Percentiles rank a stretch among this genome's conserved stretches.
Conservation (phyloP, 2,888 invertebrate species). For the Drosophila meridiana region DNA sequence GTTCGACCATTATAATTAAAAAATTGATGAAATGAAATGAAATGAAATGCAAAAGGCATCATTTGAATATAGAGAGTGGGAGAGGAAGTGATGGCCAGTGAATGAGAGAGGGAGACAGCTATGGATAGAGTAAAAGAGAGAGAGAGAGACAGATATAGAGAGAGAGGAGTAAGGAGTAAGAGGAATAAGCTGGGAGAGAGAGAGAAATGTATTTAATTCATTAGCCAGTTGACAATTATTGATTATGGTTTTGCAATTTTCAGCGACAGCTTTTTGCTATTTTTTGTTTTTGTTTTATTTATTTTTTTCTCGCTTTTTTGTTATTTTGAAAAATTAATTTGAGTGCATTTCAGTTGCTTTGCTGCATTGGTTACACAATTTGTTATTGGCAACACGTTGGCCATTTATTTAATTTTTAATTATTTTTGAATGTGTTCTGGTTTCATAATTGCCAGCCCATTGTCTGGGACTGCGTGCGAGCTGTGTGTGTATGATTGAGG, state of each 20-base stretch:
- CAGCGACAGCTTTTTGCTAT: constrained; percentile 24
- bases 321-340: constrained; percentile 48
- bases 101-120: not conserved
- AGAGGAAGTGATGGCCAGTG: not conserved
- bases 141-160: not conserved
- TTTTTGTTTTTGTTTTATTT: not conserved
- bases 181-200: not conserved
- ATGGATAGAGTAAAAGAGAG: not conserved
- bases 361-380: constrained; percentile 63
- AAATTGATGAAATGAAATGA: constrained; percentile 51
- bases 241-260: constrained; percentile 66
- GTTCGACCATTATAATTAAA: constrained; percentile 54
- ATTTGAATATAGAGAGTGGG: constrained; percentile 1
- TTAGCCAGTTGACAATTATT: constrained; percentile 82
- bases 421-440: constrained; percentile 71
- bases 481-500: constrained; percentile 31
- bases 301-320: not conserved
- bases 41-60: constrained; percentile 9
- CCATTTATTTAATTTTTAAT: constrained; percentile 71
- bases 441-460: constrained; percentile 61
- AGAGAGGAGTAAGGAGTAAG: not conserved
- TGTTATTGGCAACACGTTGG: constrained; percentile 36
- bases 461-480: constrained; percentile 39
- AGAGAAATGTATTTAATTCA: constrained; percentile 74
- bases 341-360: constrained; percentile 49